Conservation (phyloP, 2,797 vertebrate genomes). For the Phylloscopus collybita region DNA sequence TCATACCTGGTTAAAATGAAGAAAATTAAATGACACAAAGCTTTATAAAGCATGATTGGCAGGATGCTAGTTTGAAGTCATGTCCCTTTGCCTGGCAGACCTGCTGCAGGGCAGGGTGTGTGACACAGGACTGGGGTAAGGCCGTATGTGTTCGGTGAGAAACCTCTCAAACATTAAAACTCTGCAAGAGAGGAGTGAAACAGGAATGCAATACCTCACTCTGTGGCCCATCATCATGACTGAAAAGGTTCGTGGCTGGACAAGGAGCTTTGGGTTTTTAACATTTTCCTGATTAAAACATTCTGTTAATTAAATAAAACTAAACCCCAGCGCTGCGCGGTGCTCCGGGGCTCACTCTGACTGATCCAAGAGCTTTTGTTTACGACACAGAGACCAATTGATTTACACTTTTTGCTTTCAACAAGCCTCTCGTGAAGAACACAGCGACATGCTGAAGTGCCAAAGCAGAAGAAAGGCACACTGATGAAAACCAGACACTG, state of each 20-base stretch:
- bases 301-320: conserved; percentile 35
- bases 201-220: background rate
- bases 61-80: background rate
- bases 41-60: background rate
- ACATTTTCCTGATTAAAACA: conserved; percentile 2
- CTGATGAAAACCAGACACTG: conserved; percentile 83
- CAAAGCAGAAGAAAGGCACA: conserved; percentile 78
- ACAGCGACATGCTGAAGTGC: conserved; percentile 62
- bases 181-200: background rate
- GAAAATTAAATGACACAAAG: background rate
- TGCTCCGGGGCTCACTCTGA: background rate
- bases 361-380: conserved; percentile 55
- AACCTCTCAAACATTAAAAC: background rate
- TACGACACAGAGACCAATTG: conserved; percentile 71
- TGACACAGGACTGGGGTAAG: background rate
- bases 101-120: background rate
- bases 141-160: fast-evolving
- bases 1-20: background rate
- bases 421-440: conserved; percentile 70
- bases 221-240: background rate
- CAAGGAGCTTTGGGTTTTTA: background rate
- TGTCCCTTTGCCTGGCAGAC: background rate
- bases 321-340: background rate
- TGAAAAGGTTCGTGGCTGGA: background rate
- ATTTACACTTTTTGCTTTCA: conserved; percentile 73